Evolutionary conservation across 2,797 vertebrate genomes (phyloP), one percentile per base, ranked within the genome.

Genomic region (Sphenopsis melanotis): DNA sequence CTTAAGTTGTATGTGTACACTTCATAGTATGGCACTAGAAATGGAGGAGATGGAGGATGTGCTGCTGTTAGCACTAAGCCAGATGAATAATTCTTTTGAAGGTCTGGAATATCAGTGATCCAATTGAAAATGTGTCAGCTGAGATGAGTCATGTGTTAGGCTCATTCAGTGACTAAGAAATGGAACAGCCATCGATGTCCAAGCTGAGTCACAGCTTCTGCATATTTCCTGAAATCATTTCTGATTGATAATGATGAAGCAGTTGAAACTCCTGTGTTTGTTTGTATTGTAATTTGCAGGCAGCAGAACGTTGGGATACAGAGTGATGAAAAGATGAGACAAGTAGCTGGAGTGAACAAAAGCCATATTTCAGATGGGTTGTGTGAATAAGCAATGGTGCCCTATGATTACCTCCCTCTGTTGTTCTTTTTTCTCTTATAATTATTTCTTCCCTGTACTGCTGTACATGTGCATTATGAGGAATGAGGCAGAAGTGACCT

Each of bases 151-250:
- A 95, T 90, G 57, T 37, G 74, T 85, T 93, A 94, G 82, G 85
- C 80, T 94, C 64, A 47, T 80, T 90, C 90, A 94, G 77, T 79
- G 93, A 91, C 86, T 93, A 94, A 76, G 93, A 95, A 84, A 72
- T 60, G 50, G 55, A 94, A 49, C 64, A 85, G 55, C 87, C 41
- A 20, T 89, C 36, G 4, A 83, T 92, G 85, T 88, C 95, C 95
- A 79, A 61, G 93, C 89, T 95, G 96, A 96, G 83, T 97, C 96
- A 97, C 88, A 92, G 89, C 87, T 89, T 89, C 66, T 84, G 50
- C 76, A 55, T 91, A 60, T 91, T 83, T 91, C 69, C 83, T 91
- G 85, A 90, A 82, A 89, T 83, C 65, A 81, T 78, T 93, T 86
- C 89, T 91, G 93, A 87, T 93, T 93, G 87, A 75, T 95, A 89